phyloP scores from a whole-genome alignment of 2,888 invertebrate genomes.

The Mythimna lalbum region DNA sequence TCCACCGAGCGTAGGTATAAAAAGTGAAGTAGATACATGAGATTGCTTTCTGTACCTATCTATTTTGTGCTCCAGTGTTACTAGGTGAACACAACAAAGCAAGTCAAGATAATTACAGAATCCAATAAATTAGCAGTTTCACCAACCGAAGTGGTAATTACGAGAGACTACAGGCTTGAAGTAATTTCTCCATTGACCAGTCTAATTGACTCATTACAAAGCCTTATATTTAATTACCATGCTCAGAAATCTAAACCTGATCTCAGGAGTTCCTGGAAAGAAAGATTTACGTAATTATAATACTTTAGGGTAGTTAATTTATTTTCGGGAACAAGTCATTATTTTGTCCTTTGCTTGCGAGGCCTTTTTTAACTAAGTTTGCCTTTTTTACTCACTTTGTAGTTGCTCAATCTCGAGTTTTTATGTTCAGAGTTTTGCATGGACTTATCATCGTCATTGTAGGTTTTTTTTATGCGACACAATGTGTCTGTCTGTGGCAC shows the following conservation, averaged over 20 bases:
- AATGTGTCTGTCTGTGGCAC: too few relatives aligned
- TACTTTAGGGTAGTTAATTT: conserved; percentile 37
- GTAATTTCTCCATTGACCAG: conserved; percentile 15
- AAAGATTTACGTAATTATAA: conserved; percentile 50
- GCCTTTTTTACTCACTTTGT: conserved; percentile 45
- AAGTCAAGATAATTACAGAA: conserved; percentile 1
- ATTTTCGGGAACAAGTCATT: conserved; percentile 43
- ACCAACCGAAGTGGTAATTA: conserved; percentile 10
- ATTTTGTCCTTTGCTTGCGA: conserved; percentile 36
- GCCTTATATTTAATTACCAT: conserved; percentile 34
- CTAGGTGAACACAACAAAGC: not conserved
- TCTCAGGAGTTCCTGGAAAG: conserved; percentile 22
- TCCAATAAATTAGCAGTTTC: conserved; percentile 6
- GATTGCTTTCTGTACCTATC: too few relatives aligned
- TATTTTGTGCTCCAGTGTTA: not conserved
- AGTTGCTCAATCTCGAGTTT: conserved; percentile 28
- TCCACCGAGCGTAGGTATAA: too few relatives aligned
- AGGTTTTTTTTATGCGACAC: not conserved
- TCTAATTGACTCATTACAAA: conserved; percentile 27
- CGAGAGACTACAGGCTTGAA: not conserved
- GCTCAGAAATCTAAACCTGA: conserved; percentile 26
- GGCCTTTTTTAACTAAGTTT: conserved; percentile 60
- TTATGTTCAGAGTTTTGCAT: conserved; percentile 19
- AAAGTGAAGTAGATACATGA: too few relatives aligned
- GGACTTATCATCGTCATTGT: not conserved